These are phyloP conservation scores for Drosophila pectinifera DNA, from an alignment of 1,140 invertebrate species.

Conservation along the genomic window DNA sequence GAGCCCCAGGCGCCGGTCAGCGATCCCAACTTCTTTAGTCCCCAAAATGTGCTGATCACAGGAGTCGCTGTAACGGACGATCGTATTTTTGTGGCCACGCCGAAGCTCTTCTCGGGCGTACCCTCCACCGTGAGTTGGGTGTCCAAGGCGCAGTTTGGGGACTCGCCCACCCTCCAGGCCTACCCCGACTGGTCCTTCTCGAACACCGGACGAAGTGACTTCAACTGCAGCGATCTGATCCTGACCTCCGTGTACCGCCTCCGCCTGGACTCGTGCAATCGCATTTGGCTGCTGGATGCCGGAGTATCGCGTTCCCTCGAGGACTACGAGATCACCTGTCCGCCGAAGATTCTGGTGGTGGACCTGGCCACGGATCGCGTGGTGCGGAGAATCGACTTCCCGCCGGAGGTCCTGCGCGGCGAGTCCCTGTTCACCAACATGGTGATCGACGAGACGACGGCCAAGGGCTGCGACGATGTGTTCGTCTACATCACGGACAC, in stretches of 20 bases:
- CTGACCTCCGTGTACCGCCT: conserved; percentile 92
- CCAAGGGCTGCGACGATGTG: conserved; percentile 89
- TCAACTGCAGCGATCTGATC: conserved; percentile 90
- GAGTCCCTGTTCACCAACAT: conserved; percentile 91
- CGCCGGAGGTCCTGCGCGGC: conserved; percentile 88
- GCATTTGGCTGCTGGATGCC: conserved; percentile 90
- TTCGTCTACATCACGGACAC: conserved; percentile 93
- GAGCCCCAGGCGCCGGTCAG: conserved; percentile 85
- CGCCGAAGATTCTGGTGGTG: conserved; percentile 92
- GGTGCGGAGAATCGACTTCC: conserved; percentile 87
- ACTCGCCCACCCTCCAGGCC: conserved; percentile 89
- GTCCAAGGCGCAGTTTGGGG: conserved; percentile 87
- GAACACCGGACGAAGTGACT: conserved; percentile 87
- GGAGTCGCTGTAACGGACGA: conserved; percentile 90
- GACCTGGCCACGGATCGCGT: conserved; percentile 90
- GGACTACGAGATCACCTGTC: conserved; percentile 90
- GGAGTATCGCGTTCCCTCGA: conserved; percentile 91
- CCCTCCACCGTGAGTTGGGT: conserved; percentile 90
- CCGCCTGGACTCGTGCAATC: conserved; percentile 90
- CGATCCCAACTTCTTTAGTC: conserved; percentile 87
- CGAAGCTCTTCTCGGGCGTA: conserved; percentile 89
- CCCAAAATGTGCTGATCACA: conserved; percentile 90
- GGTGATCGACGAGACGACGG: conserved; percentile 90
- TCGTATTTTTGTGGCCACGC: conserved; percentile 90
- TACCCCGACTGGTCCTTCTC: conserved; percentile 94